These are phyloP conservation scores for Gadus chalcogrammus DNA, from an alignment of 2,113 vertebrate species.

Conservation along the genomic window DNA sequence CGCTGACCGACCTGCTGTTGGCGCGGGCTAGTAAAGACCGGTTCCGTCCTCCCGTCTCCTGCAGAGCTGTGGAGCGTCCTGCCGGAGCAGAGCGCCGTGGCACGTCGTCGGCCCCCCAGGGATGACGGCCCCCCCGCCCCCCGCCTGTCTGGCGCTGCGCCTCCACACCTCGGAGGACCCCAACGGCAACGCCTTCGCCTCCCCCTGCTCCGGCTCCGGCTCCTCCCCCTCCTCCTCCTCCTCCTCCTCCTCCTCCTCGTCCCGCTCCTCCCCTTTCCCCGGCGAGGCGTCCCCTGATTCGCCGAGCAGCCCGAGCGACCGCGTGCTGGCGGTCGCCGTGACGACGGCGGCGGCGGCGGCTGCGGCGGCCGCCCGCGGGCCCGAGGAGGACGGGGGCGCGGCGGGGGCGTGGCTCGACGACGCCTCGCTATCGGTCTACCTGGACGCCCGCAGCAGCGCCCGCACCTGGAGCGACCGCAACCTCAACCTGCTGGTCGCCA, in stretches of 20 bases:
- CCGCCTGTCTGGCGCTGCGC: constrained; percentile 45
- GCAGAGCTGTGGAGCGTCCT: background rate
- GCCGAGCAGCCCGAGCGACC: constrained; percentile 49
- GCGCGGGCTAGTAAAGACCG: too few relatives aligned
- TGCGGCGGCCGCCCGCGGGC: background rate
- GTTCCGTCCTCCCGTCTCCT: too few relatives aligned
- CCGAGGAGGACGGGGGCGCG: background rate
- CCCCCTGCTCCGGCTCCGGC: constrained; percentile 44
- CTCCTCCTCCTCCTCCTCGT: constrained; percentile 52
- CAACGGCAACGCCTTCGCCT: constrained; percentile 53
- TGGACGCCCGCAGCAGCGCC: constrained; percentile 53
- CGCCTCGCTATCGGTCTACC: constrained; percentile 64
- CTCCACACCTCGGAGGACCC: constrained; percentile 41
- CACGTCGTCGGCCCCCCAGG: background rate
- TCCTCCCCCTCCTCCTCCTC: constrained; percentile 45
- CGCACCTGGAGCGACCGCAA: constrained; percentile 44
- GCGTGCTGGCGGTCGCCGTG: constrained; percentile 39
- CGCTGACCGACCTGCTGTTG: too few relatives aligned
- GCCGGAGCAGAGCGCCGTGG: too few relatives aligned
- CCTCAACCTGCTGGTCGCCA: constrained; percentile 26
- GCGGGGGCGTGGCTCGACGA: constrained; percentile 39
- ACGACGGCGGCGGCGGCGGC: background rate
- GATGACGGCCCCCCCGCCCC: constrained; percentile 47
- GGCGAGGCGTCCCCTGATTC: constrained; percentile 61
- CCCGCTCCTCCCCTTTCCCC: constrained; percentile 31